phyloP scores from a whole-genome alignment of 2,113 vertebrate genomes.

The Corapipo altera region DNA sequence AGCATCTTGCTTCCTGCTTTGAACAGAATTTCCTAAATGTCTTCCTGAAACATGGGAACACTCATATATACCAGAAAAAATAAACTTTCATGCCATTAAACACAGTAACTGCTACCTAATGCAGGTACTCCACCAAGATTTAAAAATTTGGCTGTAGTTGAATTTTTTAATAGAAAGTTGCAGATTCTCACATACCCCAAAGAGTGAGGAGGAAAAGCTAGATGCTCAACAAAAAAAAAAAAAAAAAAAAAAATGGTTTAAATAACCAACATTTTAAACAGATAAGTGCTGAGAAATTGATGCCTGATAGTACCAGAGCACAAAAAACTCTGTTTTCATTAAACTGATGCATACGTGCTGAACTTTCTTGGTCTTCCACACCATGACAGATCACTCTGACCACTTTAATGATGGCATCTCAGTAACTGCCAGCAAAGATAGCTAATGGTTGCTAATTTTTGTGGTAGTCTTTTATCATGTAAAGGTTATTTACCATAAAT shows the following conservation, averaged over 20 bases:
- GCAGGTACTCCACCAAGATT: background rate
- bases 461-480: background rate
- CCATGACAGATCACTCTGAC: background rate
- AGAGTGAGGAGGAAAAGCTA: background rate
- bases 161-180: background rate
- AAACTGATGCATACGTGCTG: background rate
- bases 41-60: background rate
- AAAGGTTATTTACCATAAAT: background rate
- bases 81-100: background rate
- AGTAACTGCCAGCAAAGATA: background rate
- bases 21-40: background rate
- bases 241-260: background rate
- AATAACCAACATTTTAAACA: background rate
- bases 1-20: background rate
- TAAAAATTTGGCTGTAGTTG: background rate
- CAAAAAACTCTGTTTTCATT: background rate
- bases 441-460: background rate
- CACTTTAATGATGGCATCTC: background rate
- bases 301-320: background rate
- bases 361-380: background rate
- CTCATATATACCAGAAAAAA: background rate
- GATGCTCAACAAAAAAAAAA: background rate
- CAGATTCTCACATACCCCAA: background rate
- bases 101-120: background rate
- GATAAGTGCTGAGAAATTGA: background rate